These are phyloP conservation scores for Beris morrisii DNA, from an alignment of 2,888 invertebrate species.

Conservation along the genomic window DNA sequence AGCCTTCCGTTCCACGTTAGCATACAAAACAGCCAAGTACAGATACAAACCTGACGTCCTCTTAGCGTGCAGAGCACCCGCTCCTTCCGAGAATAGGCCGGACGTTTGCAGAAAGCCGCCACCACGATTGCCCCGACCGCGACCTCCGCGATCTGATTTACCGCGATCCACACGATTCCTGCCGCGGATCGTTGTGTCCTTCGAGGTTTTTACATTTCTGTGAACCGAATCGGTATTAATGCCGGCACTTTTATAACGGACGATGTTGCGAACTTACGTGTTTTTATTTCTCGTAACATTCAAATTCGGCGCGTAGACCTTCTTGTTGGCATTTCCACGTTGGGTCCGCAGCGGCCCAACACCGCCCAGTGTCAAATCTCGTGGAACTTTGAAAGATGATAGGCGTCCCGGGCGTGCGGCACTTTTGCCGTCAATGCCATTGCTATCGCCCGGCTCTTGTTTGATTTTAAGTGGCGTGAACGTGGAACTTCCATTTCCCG, in stretches of 20 bases:
- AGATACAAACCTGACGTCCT: conserved; percentile 1
- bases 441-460: conserved; percentile 27
- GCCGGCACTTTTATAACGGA: neutral
- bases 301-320: conserved; percentile 64
- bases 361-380: conserved; percentile 63
- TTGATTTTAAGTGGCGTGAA: conserved; percentile 27
- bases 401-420: conserved; percentile 46
- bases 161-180: conserved; percentile 46
- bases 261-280: conserved; percentile 46
- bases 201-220: conserved; percentile 55
- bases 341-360: conserved; percentile 43
- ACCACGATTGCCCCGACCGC: conserved; percentile 43
- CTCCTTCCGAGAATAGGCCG: conserved; percentile 55
- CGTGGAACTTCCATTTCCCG: conserved; percentile 28
- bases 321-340: conserved; percentile 57
- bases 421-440: conserved; percentile 18
- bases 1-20: conserved; percentile 10
- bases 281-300: conserved; percentile 65
- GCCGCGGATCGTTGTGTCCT: conserved; percentile 48
- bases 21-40: no score
- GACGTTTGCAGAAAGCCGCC: conserved; percentile 51
- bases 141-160: conserved; percentile 43
- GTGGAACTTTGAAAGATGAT: conserved; percentile 59
- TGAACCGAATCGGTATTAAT: neutral
- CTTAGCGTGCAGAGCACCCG: conserved; percentile 45